Evolutionary conservation across 2,888 invertebrate species (phyloP), one percentile per base, ranked within the genome.

Genomic region (Heliconius aoede): DNA sequence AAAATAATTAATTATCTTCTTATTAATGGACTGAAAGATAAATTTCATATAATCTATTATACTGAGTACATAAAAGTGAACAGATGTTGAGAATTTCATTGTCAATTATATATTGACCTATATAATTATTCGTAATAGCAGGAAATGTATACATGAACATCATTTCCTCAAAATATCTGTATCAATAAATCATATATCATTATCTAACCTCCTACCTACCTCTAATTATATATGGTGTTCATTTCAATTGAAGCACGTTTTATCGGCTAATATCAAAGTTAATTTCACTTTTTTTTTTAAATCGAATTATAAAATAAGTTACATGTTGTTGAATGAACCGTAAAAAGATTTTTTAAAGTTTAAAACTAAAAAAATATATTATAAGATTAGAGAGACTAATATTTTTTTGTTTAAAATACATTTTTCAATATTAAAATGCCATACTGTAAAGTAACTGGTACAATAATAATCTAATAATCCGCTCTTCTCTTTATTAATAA

Each of bases 51-150:
- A 40, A 15, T 4, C 13, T 40, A 40, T 40, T 40, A 40, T 40
- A 40, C 40, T 15, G 40, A 40, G 40, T 55, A 55, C 7, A 55
- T 55, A 7, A 18, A 55, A n/a, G n/a, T n/a, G 3, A n/a, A n/a
- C 7, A n/a, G 3, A 4, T 9, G 24, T 58, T 58, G 24, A 24
- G 26, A 58, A 58, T 1, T 60, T 21, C 24, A 13, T 32, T 9
- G 8, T 32, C 26, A 1, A 24, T 58, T 24, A 40, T 24, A 60
- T 60, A 21, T 58, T 36, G 18, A 26, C 9, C 26, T 18, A 60
- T 21, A 36, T 51, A 55, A n/a, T 60, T 72, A 60, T 21, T 9
- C 21, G 18, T 71, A 71, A 71, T 71, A 32, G 58, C 32, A 55
- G 11, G 71, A 36, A 36, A 36, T 24, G 71, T 36, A 36, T 71